Evolutionary conservation across 1,140 invertebrate genomes (phyloP), one percentile per base, ranked within the genome.

Genomic region (Limonius californicus): DNA sequence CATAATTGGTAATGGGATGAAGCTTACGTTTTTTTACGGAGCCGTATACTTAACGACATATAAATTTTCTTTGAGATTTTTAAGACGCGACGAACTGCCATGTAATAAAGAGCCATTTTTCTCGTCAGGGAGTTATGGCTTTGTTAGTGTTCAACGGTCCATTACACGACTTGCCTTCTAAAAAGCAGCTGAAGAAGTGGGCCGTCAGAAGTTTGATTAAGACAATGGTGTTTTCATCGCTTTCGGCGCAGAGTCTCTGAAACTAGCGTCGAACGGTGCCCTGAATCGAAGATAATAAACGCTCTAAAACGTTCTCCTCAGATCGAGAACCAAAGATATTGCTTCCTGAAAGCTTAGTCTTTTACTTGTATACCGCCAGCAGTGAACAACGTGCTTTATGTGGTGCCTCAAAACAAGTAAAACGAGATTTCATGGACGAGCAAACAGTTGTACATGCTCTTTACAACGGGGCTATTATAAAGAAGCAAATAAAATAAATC

Each of bases 91-190:
- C 20, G 23, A 21, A 54, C 20, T 54, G 47, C 59, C 19, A 30
- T 39, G 54, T 61, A 61, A 61, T 61, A 61, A 61, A 35, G 53
- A 18, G 59, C 21, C 47, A 61, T 61, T 61, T 61, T 61, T 61
- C 59, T 61, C 59, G 18, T 30, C 45, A 50, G 21, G n/a, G 35
- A 61, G 47, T 54, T 61, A 61, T 61, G 32, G 59, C 54, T 57
- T 62, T 62, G 60, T 62, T 62, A 45, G 54, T 50, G 60, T 62
- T 62, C 60, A 62, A 57, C 54, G 60, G 60, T 62, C 60, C 60
- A 62, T 62, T 62, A 62, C 60, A 62, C 60, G 60, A 62, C 35
- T 57, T 55, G 53, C 60, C 60, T 55, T 62, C 54, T 62, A 62
- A 62, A 62, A 62, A 62, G 60, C 54, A 43, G 39, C 30, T 50